Conservation (phyloP, 2,797 vertebrate genomes). For the Oreonectes daqikongensis region DNA sequence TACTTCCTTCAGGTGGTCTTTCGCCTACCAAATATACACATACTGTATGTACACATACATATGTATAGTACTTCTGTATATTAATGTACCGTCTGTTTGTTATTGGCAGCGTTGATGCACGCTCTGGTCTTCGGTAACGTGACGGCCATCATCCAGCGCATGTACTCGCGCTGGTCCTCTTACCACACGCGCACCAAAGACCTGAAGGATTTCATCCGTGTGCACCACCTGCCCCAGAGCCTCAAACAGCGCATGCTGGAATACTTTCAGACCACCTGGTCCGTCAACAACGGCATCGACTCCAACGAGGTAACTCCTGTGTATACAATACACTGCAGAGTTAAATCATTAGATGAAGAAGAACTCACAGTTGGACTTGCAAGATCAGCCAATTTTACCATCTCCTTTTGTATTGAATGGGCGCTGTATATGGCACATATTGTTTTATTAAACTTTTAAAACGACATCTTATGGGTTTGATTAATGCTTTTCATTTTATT, state of each 20-base stretch:
- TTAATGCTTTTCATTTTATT: neutral
- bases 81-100: neutral
- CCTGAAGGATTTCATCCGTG: constrained; percentile 95
- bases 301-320: constrained; percentile 86
- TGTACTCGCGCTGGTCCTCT: constrained; percentile 97
- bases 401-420: neutral
- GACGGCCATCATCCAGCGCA: constrained; percentile 97
- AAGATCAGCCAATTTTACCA: neutral
- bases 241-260: constrained; percentile 98
- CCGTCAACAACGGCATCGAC: constrained; percentile 96
- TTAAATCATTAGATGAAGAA: neutral
- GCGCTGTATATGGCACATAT: neutral
- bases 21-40: neutral
- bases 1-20: too few relatives aligned
- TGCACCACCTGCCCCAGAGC: constrained; percentile 93
- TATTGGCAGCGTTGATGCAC: constrained; percentile 89
- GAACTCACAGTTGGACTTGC: constrained; percentile 23
- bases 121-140: constrained; percentile 97
- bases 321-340: constrained; percentile 15
- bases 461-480: neutral
- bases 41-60: neutral
- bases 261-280: constrained; percentile 98
- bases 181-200: constrained; percentile 98
- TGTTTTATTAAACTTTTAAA: neutral
- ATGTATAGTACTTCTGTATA: neutral